A percentile compares a stretch with the other conserved stretches of the same genome.
Conservation (phyloP, 2,888 invertebrate genomes). For the Pyrrhosoma nymphula region DNA sequence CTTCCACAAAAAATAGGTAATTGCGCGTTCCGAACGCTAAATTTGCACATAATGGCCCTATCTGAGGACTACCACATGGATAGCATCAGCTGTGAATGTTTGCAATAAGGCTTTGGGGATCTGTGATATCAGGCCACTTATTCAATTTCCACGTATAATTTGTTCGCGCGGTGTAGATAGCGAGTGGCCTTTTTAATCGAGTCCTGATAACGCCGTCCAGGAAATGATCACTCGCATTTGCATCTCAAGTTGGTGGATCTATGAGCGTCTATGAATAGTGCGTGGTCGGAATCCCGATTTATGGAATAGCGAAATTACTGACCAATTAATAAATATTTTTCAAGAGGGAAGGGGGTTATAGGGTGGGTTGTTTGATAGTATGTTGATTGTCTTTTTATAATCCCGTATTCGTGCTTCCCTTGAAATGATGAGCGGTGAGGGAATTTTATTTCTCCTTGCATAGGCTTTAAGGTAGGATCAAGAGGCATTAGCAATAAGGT, state of each 20-base stretch:
- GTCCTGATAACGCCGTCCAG: background rate
- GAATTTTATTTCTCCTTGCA: background rate
- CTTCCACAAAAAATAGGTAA: background rate
- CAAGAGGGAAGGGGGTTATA: background rate
- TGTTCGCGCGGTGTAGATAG: background rate
- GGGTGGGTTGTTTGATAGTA: background rate
- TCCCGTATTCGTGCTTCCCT: background rate
- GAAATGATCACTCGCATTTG: background rate
- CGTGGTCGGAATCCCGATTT: background rate
- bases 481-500: too few relatives aligned
- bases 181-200: background rate
- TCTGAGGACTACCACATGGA: background rate
- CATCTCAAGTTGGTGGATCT: background rate
- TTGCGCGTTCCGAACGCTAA: background rate
- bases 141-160: conserved; percentile 19
- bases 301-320: background rate
- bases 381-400: background rate
- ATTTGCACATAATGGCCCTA: conserved; percentile 12
- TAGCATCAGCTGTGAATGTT: conserved; percentile 8
- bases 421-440: background rate
- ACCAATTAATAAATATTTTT: background rate
- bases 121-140: background rate
- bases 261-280: background rate
- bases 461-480: too few relatives aligned
- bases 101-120: background rate